Percentiles rank a stretch among this genome's conserved stretches.
These are phyloP conservation scores for Chouioia cunea DNA, from an alignment of 2,888 invertebrate genomes.

Conservation along the genomic window DNA sequence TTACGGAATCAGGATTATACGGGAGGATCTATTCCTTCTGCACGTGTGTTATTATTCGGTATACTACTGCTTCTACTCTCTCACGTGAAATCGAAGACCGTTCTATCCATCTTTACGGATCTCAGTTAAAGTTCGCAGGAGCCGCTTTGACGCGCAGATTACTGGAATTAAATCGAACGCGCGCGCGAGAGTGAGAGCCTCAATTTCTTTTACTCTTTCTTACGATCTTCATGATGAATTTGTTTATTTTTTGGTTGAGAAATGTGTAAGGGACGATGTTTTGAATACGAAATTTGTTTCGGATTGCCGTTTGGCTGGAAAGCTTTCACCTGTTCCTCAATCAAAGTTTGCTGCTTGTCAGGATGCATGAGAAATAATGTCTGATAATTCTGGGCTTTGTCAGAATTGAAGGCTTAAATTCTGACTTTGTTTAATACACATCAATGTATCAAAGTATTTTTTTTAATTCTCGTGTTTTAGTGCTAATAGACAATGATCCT, in stretches of 20 bases:
- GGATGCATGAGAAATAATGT: too few relatives aligned
- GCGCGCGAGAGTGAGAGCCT: slow-evolving; percentile 19
- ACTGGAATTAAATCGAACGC: slow-evolving; percentile 63
- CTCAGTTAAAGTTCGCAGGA: slow-evolving; percentile 53
- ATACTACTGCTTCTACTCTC: slow-evolving; percentile 50
- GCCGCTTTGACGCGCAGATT: slow-evolving; percentile 65
- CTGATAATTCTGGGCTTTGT: too few relatives aligned
- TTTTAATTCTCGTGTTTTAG: too few relatives aligned
- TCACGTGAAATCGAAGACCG: slow-evolving; percentile 45
- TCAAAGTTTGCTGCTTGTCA: too few relatives aligned
- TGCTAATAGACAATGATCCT: too few relatives aligned
- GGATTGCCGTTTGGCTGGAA: too few relatives aligned
- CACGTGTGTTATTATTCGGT: slow-evolving; percentile 64
- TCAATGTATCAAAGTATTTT: too few relatives aligned
- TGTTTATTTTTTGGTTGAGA: slow-evolving; percentile 2
- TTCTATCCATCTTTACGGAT: slow-evolving; percentile 26
- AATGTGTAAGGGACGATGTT: too few relatives aligned
- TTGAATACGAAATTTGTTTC: too few relatives aligned
- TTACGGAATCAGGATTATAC: background rate
- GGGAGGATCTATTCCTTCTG: slow-evolving; percentile 14
- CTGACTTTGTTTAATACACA: too few relatives aligned
- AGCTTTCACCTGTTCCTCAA: too few relatives aligned
- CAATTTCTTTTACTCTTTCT: slow-evolving; percentile 27
- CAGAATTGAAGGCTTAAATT: too few relatives aligned
- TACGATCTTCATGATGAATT: slow-evolving; percentile 3